Evolutionary conservation across 2,113 vertebrate genomes (phyloP).

Genomic region (Apistogramma diplotaenia): DNA sequence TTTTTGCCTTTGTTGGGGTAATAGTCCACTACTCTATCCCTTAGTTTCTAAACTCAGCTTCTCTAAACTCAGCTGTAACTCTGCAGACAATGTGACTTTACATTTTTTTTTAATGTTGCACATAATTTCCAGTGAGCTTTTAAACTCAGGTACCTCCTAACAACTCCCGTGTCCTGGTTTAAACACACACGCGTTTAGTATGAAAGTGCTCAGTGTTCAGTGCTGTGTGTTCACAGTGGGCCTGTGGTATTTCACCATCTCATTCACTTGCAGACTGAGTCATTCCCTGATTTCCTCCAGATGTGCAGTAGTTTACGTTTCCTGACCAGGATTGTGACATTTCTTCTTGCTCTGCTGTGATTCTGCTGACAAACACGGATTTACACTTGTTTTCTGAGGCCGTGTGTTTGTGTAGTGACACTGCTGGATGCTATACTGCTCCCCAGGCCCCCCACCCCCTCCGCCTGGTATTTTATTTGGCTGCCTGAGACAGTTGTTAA

Average conservation of each 20-base stretch:
- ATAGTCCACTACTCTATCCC: neutral
- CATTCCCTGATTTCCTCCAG: slow-evolving; percentile 77
- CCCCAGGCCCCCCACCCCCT: fast-evolving
- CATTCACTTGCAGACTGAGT: slow-evolving; percentile 70
- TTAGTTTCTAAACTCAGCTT: neutral
- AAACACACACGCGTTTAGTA: neutral
- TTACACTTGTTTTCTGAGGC: neutral
- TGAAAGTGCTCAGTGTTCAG: slow-evolving; percentile 21
- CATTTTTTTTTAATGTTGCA: neutral
- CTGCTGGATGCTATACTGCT: neutral
- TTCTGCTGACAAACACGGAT: slow-evolving; percentile 59
- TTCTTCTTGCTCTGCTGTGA: slow-evolving; percentile 28
- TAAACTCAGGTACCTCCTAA: neutral
- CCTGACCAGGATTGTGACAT: slow-evolving; percentile 71
- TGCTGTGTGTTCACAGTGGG: slow-evolving; percentile 35
- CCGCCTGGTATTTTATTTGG: neutral
- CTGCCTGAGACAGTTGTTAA: slow-evolving; percentile 32
- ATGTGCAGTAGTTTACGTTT: slow-evolving; percentile 70
- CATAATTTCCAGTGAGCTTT: neutral
- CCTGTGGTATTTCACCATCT: slow-evolving; percentile 70
- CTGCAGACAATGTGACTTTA: neutral
- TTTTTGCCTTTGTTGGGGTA: neutral
- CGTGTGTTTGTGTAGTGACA: neutral
- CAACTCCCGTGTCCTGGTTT: neutral
- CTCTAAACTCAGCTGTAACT: neutral